Evolutionary conservation across 2,888 invertebrate species (phyloP).

Genomic region (Coenonympha glycerion): DNA sequence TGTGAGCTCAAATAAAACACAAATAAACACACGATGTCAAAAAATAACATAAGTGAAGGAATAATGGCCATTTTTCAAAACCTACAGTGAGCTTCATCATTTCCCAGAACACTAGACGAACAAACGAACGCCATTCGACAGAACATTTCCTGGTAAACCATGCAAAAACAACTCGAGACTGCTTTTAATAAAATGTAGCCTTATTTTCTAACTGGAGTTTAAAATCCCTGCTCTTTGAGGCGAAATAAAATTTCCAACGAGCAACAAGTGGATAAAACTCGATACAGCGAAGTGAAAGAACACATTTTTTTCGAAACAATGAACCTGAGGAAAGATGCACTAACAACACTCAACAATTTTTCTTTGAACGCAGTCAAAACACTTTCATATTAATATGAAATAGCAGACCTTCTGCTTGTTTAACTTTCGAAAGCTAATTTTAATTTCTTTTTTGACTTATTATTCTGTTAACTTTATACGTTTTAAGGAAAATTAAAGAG

Average conservation of each 20-base stretch:
- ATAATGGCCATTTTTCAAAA: not conserved
- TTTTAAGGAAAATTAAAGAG: too few species aligned
- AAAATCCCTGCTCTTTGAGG: constrained; percentile 12
- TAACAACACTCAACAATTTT: constrained; percentile 10
- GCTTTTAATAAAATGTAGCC: constrained; percentile 15
- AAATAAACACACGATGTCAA: not conserved
- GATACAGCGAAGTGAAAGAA: constrained; percentile 20
- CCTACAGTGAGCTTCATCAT: not conserved
- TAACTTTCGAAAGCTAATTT: not conserved
- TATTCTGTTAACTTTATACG: too few species aligned
- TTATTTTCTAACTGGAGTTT: constrained; percentile 10
- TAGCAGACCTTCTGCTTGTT: not conserved
- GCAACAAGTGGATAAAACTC: constrained; percentile 26
- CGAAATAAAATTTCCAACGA: constrained; percentile 19
- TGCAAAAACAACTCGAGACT: constrained; percentile 9
- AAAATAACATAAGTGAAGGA: not conserved
- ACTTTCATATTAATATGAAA: not conserved
- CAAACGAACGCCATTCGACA: constrained; percentile 7
- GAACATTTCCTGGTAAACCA: constrained; percentile 3
- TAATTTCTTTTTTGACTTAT: too few species aligned
- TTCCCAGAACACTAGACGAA: constrained; percentile 4
- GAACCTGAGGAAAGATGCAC: constrained; percentile 17
- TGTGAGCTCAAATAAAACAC: not conserved
- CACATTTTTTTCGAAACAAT: constrained; percentile 27
- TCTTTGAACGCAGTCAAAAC: constrained; percentile 11